Percentiles rank a stretch among this genome's conserved stretches.
phyloP scores from a whole-genome alignment of 2,113 vertebrate genomes.

The Mesembrinibis cayennensis region DNA sequence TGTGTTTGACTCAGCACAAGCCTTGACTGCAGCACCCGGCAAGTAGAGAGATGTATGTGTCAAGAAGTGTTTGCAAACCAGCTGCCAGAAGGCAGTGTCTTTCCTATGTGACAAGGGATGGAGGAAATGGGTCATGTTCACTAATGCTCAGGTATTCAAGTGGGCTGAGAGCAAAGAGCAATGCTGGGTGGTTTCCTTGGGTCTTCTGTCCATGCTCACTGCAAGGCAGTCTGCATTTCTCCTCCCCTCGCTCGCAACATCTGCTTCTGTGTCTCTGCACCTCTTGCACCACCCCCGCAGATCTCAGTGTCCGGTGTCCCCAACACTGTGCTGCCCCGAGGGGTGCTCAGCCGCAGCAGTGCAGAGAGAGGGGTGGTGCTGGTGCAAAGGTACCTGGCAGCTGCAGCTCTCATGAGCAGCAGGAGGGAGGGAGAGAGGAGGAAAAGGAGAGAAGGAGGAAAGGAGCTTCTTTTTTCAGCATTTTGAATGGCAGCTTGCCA shows the following conservation, averaged over 20 bases:
- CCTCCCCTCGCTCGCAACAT: background rate
- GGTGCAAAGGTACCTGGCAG: background rate
- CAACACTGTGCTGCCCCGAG: background rate
- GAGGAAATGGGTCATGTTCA: background rate
- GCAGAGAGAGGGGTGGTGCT: background rate
- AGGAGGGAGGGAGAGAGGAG: background rate
- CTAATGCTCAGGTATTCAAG: background rate
- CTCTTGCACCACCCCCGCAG: background rate
- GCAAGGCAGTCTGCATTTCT: background rate
- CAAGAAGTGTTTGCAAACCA: background rate
- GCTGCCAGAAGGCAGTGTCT: background rate
- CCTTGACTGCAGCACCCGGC: background rate
- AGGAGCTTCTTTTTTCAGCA: background rate
- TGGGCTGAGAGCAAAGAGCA: background rate
- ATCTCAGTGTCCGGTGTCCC: rapidly evolving
- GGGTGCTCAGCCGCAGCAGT: background rate
- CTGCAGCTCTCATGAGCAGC: background rate
- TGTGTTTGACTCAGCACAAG: background rate
- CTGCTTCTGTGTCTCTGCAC: background rate
- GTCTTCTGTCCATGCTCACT: background rate
- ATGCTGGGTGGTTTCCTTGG: background rate
- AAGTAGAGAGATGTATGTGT: background rate
- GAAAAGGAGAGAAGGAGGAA: background rate
- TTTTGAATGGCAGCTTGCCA: background rate
- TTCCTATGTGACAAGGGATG: background rate